A percentile compares a stretch with the other conserved stretches of the same genome.
phyloP scores from a whole-genome alignment of 2,888 invertebrate species.

The Tipula vernalis region DNA sequence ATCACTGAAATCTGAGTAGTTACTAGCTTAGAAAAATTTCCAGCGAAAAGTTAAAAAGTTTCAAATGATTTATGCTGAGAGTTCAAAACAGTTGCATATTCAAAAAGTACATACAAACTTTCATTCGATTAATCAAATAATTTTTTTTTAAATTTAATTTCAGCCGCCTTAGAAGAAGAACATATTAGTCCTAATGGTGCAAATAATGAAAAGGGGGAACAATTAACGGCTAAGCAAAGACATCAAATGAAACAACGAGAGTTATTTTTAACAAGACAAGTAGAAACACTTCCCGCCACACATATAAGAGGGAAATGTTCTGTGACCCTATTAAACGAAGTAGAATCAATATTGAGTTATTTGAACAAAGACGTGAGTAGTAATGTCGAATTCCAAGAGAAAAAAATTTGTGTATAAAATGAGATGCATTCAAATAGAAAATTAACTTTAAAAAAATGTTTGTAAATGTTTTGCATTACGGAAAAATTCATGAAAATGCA shows the following conservation, averaged over 20 bases:
- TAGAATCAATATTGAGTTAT: slow-evolving; percentile 92
- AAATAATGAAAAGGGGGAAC: slow-evolving; percentile 36
- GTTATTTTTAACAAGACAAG: slow-evolving; percentile 92
- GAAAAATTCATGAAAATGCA: background rate
- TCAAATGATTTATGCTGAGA: too few relatives aligned
- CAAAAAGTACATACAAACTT: background rate
- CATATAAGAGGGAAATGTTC: slow-evolving; percentile 99
- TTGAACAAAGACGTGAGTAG: slow-evolving; percentile 84
- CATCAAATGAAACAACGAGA: slow-evolving; percentile 97
- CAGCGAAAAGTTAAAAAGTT: too few relatives aligned
- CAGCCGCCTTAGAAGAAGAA: slow-evolving; percentile 60
- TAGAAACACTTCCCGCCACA: slow-evolving; percentile 96
- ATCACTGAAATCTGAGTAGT: too few relatives aligned
- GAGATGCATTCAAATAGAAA: slow-evolving; percentile 38
- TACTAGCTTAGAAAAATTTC: too few relatives aligned
- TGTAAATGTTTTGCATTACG: slow-evolving; percentile 20
- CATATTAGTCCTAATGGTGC: slow-evolving; percentile 30
- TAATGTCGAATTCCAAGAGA: slow-evolving; percentile 21
- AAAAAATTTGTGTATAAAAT: background rate
- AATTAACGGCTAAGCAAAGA: slow-evolving; percentile 71
- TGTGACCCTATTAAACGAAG: slow-evolving; percentile 97
- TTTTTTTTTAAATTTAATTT: slow-evolving; percentile 19
- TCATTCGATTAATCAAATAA: background rate
- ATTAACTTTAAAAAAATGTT: slow-evolving; percentile 90
- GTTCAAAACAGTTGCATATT: too few relatives aligned